Evolutionary conservation across 2,797 vertebrate genomes (phyloP), one percentile per base, ranked within the genome.

Genomic region (Myotis pilosus): DNA sequence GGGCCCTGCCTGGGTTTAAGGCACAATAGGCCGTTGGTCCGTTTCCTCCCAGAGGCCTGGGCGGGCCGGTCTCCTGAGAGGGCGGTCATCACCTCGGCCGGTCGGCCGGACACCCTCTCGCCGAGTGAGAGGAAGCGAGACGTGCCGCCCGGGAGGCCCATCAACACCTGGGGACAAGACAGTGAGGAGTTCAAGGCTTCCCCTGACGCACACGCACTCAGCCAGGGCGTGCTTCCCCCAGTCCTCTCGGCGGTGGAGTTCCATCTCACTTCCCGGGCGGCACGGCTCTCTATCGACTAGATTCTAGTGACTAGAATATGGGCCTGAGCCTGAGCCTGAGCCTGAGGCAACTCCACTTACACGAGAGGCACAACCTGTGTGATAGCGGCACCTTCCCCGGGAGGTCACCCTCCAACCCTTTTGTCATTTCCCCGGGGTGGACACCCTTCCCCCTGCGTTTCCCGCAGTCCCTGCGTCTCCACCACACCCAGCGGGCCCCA

Each of bases 1-100:
- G 84, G 86, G 80, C 86, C 28, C 97, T 16, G 55, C 95, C 71
- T 12, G 0, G 84, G 57, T 86, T 4, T 87, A 41, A 87, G 66
- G 16, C 1, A 12, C 95, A 81, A 95, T 88, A 90, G 6, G 1
- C 66, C 41, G 96, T 89, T 92, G 93, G 92, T 55, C 85, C 96
- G 51, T 85, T 97, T 97, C 97, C 95, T 97, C 93, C 91, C 78
- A n/a, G 60, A 74, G 83, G 57, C 33, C 60, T 0, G 1, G 41
- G 44, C 44, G 1, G 33, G 57, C 68, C 89, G 20, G 20, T 81
- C 87, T 97, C 80, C 76, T 80, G 30, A 95, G 91, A 92, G 94
- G 83, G 83, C 85, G 92, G 82, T 95, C 91, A 96, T 76, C 93
- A 88, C 88, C 75, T 95, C 62, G 44, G 89, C 84, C 87, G 76